Conservation (phyloP, 2,797 vertebrate species). For the Enteromius treurensis region DNA sequence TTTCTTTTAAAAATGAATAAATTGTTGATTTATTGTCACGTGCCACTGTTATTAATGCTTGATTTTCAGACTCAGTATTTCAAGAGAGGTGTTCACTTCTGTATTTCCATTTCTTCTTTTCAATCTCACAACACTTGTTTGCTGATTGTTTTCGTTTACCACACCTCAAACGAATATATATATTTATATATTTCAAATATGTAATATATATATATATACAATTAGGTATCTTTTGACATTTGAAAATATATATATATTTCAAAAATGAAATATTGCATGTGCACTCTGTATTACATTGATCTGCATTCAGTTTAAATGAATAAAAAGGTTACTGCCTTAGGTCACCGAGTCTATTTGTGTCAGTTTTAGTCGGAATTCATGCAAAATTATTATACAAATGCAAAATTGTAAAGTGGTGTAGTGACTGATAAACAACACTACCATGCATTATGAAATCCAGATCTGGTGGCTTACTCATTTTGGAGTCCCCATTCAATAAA, state of each 20-base stretch:
- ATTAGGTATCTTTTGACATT: conserved; percentile 68
- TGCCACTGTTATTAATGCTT: conserved; percentile 66
- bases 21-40: conserved; percentile 54
- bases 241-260: conserved; percentile 44
- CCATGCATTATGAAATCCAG: neutral
- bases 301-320: conserved; percentile 79
- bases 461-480: neutral
- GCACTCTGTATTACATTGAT: conserved; percentile 78
- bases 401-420: neutral
- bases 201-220: conserved; percentile 38
- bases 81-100: conserved; percentile 56
- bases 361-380: neutral
- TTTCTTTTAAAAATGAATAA: conserved; percentile 58
- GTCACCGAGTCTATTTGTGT: conserved; percentile 9
- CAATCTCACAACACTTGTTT: conserved; percentile 70
- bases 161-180: conserved; percentile 68
- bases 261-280: conserved; percentile 80
- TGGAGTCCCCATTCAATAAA: neutral
- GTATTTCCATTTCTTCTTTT: conserved; percentile 71
- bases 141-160: conserved; percentile 60
- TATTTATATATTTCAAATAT: conserved; percentile 31
- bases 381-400: neutral
- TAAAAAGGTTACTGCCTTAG: conserved; percentile 68
- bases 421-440: neutral
- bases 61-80: conserved; percentile 57